Conservation (phyloP, 30 jellyfish, hydroid and myxozoan species). For the Clytia hemisphaerica region DNA sequence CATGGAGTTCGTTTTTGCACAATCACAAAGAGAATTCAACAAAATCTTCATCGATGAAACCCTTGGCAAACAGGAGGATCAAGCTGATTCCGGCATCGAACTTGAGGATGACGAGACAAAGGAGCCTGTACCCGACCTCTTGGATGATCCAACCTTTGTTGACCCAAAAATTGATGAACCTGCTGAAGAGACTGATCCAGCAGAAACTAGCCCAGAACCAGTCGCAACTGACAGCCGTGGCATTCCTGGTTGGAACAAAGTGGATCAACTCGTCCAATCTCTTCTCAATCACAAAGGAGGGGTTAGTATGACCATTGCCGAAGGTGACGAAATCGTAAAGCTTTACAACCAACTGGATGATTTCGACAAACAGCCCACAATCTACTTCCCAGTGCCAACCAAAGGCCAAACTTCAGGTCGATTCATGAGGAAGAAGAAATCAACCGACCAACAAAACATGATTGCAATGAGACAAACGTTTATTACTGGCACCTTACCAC, state of each 20-base stretch:
- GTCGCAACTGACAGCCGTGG: conserved; percentile 14
- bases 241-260: conserved; percentile 35
- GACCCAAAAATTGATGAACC: too few species aligned
- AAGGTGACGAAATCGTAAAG: background rate
- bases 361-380: conserved; percentile 25
- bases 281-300: conserved; percentile 7
- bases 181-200: background rate
- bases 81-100: conserved; percentile 1
- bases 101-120: conserved; percentile 9
- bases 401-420: conserved; percentile 7
- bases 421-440: conserved; percentile 7
- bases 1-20: conserved; percentile 20
- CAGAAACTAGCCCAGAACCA: background rate
- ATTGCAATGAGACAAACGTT: conserved; percentile 9
- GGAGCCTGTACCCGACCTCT: too few species aligned
- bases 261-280: conserved; percentile 20
- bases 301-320: conserved; percentile 7
- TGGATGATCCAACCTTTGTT: too few species aligned
- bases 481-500: conserved; percentile 11
- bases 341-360: conserved; percentile 24
- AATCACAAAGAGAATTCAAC: background rate
- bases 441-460: conserved; percentile 5
- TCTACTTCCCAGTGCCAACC: background rate
- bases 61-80: background rate
- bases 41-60: background rate